These are phyloP conservation scores for Corythoichthys intestinalis DNA, from an alignment of 2,113 vertebrate species.

Conservation along the genomic window DNA sequence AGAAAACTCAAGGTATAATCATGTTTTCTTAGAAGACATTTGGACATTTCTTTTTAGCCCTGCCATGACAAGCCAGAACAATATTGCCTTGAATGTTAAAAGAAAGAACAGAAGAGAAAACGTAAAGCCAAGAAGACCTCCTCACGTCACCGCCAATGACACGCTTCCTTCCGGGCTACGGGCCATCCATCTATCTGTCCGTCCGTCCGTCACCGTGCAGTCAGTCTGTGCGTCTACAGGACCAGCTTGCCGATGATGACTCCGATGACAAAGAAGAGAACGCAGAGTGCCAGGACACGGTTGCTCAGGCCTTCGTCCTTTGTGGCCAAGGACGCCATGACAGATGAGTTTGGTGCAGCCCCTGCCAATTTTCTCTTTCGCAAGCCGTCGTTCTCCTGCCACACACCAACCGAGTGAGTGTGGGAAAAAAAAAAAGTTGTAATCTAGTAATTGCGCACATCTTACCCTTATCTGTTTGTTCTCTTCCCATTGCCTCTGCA, in stretches of 20 bases:
- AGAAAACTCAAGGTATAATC: slow-evolving; percentile 4
- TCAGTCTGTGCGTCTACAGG: slow-evolving; percentile 80
- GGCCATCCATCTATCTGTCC: slow-evolving; percentile 12
- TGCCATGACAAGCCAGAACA: slow-evolving; percentile 41
- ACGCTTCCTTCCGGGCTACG: slow-evolving; percentile 38
- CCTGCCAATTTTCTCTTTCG: slow-evolving; percentile 81
- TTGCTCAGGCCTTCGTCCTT: slow-evolving; percentile 84
- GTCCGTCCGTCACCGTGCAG: slow-evolving; percentile 41
- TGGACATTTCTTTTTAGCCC: slow-evolving; percentile 39
- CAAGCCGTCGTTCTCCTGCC: slow-evolving; percentile 86
- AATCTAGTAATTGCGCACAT: background rate
- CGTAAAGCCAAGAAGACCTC: slow-evolving; percentile 54
- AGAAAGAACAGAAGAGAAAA: slow-evolving; percentile 43
- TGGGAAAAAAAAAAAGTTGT: background rate
- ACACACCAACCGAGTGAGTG: background rate
- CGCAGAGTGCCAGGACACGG: slow-evolving; percentile 82
- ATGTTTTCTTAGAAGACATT: slow-evolving; percentile 3
- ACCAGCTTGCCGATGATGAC: slow-evolving; percentile 91
- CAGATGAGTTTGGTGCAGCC: slow-evolving; percentile 50
- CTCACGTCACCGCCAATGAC: slow-evolving; percentile 25
- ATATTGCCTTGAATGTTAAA: slow-evolving; percentile 58
- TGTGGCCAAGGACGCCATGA: slow-evolving; percentile 58
- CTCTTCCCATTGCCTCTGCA: slow-evolving; percentile 91
- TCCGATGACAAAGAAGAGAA: slow-evolving; percentile 92
- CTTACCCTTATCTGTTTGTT: slow-evolving; percentile 90